Evolutionary conservation across 2,888 invertebrate species (phyloP), one percentile per base, ranked within the genome.

Genomic region (Crossocerus cetratus): DNA sequence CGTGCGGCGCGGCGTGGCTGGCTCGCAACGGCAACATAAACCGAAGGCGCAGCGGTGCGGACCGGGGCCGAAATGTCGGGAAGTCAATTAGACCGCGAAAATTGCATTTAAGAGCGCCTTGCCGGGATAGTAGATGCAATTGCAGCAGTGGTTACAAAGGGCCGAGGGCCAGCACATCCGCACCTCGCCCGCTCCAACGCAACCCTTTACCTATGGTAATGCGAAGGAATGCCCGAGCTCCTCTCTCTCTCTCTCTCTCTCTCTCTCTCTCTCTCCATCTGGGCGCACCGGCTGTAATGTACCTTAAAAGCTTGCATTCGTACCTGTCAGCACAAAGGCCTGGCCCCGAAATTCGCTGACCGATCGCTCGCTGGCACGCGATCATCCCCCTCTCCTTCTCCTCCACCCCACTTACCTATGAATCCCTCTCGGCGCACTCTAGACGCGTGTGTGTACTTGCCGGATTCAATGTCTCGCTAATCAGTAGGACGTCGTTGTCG

Each of bases 111-210:
- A 79, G 77, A 72, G 72, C 74, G 68, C 64, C 78, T 80, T 79
- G 70, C 78, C 64, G 76, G 62, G 72, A 69, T 68, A 76, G 73
- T 73, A 67, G 78, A 81, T 83, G 83, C 83, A 84, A 84, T 84
- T 81, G 82, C 72, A 82, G 74, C 59, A 72, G 77, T 56, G 78
- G 81, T 74, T 78, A 80, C 82, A 82, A 81, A 82, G 81, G 49
- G 82, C 72, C 68, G 59, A 56, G 64, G 55, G 53, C 49, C 22
- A 56, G 66, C 63, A 53, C 57, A 62, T 53, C 56, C 54, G 53
- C 66, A 57, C 57, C 68, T 72, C 68, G 53, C 65, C 53, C 43
- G 62, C 16, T 49, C 58, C 3, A 16, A 16, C 49, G 49, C 49
- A 16, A 53, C 55, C 54, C 44, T 55, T 67, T 72, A 71, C 72